Evolutionary conservation across 23 tunicate species (phyloP), one percentile per base, ranked within the genome.

Genomic region (Oikopleura dioica): DNA sequence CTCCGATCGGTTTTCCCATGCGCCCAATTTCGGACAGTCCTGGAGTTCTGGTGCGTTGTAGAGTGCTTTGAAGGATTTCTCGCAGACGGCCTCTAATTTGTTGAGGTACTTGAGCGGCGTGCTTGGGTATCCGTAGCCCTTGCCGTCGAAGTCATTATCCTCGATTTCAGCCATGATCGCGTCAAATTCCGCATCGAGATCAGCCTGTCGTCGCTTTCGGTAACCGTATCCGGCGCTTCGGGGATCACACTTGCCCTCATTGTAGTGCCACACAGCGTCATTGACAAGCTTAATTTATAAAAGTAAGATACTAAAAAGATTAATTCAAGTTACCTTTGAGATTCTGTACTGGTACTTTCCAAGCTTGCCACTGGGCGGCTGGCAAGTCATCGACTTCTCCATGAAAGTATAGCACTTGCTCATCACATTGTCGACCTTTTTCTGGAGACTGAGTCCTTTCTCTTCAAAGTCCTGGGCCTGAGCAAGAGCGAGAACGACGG

Each of bases 1-100:
- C 29, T 28, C 5, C 33, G 72, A 23, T 24, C 72, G 72, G 33
- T 63, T 63, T 63, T 63, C 32, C 72, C 72, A 63, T 24, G 72
- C 72, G 2, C 72, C 72, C 4, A 63, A 31, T 63, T 63, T 63
- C 26, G 29, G 72, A 63, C 72, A 63, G 72, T 63, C 72, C 2
- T 63, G 29, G 33, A 63, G 30, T 2, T 23, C 2, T 2, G 29
- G 32, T 12, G 16, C 72, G 26, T 63, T 63, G 4, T 2, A 63
- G 33, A 28, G 30, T 2, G 72, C 33, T 23, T 2, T 31, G 33
- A 63, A 2, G 26, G 26, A 63, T 28, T 63, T 63, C 26, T 31
- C 30, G 33, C 72, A 63, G 33, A 63, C 30, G 26, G 30, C 72
- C 26, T 63, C 72, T 16, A 63, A 31, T 63, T 63, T 63, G 2